Percentiles rank a stretch among this genome's conserved stretches.
Evolutionary conservation across 2,797 vertebrate species (phyloP).

Genomic region (Prunella strophiata): DNA sequence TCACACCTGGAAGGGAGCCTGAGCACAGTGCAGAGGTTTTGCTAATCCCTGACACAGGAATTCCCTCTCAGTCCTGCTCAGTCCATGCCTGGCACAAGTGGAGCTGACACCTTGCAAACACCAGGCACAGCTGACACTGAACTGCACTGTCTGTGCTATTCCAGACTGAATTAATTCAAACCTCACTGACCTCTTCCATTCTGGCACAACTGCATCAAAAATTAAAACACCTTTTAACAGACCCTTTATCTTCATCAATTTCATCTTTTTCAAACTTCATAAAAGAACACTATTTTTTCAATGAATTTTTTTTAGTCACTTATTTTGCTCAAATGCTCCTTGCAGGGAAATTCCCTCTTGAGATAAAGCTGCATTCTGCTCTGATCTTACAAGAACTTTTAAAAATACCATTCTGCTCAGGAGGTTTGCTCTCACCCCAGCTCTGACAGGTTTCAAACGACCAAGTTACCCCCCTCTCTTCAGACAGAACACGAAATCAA

Average conservation of each 20-base stretch:
- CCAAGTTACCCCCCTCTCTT: neutral
- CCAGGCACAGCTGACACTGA: neutral
- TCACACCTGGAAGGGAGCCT: neutral
- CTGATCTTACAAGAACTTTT: neutral
- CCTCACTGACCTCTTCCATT: neutral
- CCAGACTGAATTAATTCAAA: neutral
- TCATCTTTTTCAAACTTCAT: neutral
- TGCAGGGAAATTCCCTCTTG: neutral
- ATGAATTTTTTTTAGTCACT: neutral
- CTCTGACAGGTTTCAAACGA: neutral
- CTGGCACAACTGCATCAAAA: slow-evolving; percentile 15
- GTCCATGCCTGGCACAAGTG: neutral
- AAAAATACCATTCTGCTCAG: neutral
- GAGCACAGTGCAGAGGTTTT: neutral
- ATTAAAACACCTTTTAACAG: slow-evolving; percentile 1
- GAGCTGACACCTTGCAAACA: neutral
- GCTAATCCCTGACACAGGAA: neutral
- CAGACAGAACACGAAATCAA: neutral
- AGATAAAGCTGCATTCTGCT: neutral
- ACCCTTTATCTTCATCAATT: neutral
- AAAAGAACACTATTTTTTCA: neutral
- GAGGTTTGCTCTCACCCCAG: neutral
- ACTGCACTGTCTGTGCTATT: neutral
- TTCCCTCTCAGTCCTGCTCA: neutral
- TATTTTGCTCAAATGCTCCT: neutral